Conservation (phyloP, 2,888 invertebrate species). For the Thecocarcelia acutangulata region DNA sequence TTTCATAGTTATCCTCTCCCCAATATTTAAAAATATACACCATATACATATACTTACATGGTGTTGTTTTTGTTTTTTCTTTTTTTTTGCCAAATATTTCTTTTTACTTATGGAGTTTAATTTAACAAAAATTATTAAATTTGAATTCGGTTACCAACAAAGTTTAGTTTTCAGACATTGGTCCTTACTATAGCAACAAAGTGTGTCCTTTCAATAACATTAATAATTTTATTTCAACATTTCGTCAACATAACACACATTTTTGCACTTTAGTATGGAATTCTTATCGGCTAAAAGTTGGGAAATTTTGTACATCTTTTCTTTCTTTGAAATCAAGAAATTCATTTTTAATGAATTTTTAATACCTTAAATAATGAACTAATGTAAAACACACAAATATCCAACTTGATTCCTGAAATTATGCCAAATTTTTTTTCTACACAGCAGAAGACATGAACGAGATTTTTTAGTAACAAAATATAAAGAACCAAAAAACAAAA, state of each 20-base stretch:
- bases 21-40: too few species aligned
- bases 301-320: neutral
- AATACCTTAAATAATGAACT: constrained; percentile 11
- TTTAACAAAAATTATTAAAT: too few species aligned
- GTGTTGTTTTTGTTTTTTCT: too few species aligned
- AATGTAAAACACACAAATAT: constrained; percentile 57
- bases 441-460: constrained; percentile 57
- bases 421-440: constrained; percentile 72
- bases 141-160: too few species aligned
- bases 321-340: neutral
- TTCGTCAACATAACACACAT: neutral
- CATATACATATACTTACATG: too few species aligned
- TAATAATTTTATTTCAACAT: neutral
- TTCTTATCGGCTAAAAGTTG: neutral
- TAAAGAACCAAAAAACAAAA: constrained; percentile 51
- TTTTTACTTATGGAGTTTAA: too few species aligned
- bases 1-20: too few species aligned
- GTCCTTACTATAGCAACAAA: constrained; percentile 8
- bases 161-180: neutral
- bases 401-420: constrained; percentile 71
- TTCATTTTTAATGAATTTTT: constrained; percentile 13
- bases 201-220: constrained; percentile 3
- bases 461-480: constrained; percentile 42
- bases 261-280: neutral
- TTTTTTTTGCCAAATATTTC: too few species aligned